Conservation (phyloP, 2,797 vertebrate species). For the Cossypha caffra region DNA sequence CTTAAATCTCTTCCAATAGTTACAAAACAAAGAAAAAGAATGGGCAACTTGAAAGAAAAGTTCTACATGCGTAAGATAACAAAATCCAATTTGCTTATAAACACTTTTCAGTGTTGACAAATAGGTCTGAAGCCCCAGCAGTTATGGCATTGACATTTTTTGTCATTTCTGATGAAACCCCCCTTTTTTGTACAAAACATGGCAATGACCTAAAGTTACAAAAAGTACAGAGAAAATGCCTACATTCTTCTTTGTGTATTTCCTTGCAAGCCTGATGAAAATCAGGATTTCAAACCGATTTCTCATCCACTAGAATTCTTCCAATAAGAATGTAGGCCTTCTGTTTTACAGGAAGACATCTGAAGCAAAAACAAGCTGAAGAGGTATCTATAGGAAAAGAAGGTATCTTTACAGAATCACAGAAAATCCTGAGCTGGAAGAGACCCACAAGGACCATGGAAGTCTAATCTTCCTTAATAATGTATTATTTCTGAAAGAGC, state of each 20-base stretch:
- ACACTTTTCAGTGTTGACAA: too few species aligned
- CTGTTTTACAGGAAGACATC: background rate
- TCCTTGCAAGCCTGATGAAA: background rate
- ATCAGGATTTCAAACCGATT: background rate
- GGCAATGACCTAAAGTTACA: accelerated
- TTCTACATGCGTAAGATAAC: accelerated
- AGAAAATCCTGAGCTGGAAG: background rate
- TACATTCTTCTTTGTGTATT: accelerated
- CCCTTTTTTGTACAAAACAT: background rate
- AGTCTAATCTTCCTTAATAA: background rate
- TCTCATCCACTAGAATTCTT: background rate
- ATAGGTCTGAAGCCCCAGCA: background rate
- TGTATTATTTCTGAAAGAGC: background rate
- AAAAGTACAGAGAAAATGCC: background rate
- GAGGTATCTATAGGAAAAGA: background rate
- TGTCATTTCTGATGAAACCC: background rate
- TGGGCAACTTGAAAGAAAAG: background rate
- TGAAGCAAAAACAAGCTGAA: background rate
- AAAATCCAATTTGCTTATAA: background rate
- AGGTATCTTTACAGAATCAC: background rate
- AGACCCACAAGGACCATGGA: background rate
- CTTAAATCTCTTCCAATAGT: background rate
- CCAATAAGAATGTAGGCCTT: background rate
- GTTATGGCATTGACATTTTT: background rate
- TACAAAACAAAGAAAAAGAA: background rate